Base-by-base conservation (phyloP, 2,888 invertebrate genomes). In the Mythimna pallens region DNA sequence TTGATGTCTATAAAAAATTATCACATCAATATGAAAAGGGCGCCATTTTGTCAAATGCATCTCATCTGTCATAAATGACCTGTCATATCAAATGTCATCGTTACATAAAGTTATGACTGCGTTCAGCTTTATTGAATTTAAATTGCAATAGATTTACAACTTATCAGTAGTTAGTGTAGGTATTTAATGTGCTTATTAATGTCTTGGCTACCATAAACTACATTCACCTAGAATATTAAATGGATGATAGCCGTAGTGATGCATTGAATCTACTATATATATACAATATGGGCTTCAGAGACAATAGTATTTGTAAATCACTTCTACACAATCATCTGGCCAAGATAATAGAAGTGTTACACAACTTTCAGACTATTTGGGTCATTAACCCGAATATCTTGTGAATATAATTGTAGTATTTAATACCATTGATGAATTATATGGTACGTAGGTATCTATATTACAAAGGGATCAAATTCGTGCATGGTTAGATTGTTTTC, bases 21-120 rank as follows among this genome's bases (percentile, higher is more conserved):
- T 30, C 76, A 25, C 25, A 34, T 22, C 25, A 47, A n/a, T 47
- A 69, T n/a, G 22, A 25, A 2, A n/a, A 34, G 9, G 34, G 25
- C 78, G 52, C 54, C 78, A 78, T 71, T 71, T 74, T 74, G 54
- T n/a, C 40, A 70, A 58, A 78, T 70, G 71, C 47, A 73, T n/a
- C 59, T 54, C 30, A 30, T 78, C 72, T 71, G 72, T 75, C 72
- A 71, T 30, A 2, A 61, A 40, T 61, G 36, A 50, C 47, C 71
- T 70, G 54, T 47, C 52, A 47, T 61, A 55, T 61, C 47, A 61
- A 22, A 72, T 71, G 78, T 47, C 61, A 71, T 47, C 25, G n/a
- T 71, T 40, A 61, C 54, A 47, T 20, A 61, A 77, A 54, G 30
- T 71, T 61, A 70, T n/a, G 54, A 20, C 20, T 78, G 47, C 78